A percentile compares a stretch with the other conserved stretches of the same genome.
Conservation (phyloP, 2,797 vertebrate species). For the Lutjanus argentimaculatus region DNA sequence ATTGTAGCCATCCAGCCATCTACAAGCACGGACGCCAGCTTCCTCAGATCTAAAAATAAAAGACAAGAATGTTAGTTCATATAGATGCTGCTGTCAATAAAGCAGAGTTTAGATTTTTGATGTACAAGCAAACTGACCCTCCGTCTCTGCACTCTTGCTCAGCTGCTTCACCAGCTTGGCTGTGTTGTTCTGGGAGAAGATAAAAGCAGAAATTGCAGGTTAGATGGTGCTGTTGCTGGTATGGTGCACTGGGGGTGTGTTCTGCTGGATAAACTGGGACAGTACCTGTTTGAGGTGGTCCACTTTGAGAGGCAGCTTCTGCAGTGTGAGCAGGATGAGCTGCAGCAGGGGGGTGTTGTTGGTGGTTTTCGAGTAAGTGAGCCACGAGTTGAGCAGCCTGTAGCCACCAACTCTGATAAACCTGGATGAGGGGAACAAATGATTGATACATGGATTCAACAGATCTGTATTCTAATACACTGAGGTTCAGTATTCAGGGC, state of each 20-base stretch:
- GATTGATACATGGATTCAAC: neutral
- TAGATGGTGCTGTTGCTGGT: neutral
- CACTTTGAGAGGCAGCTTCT: conserved; percentile 95
- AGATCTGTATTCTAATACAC: neutral
- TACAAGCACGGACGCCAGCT: conserved; percentile 92
- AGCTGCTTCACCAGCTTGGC: conserved; percentile 97
- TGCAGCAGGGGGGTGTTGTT: conserved; percentile 94
- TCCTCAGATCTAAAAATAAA: conserved; percentile 88
- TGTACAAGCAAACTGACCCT: conserved; percentile 84
- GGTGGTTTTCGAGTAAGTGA: conserved; percentile 93
- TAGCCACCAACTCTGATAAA: conserved; percentile 95
- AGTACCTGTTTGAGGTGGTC: conserved; percentile 96
- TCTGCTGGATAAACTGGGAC: neutral
- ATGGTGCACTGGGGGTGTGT: fast-evolving
- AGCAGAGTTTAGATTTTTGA: neutral
- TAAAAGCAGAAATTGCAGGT: neutral
- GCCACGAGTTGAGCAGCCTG: conserved; percentile 94
- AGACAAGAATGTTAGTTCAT: neutral
- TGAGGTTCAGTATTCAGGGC: neutral
- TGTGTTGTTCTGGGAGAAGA: conserved; percentile 92
- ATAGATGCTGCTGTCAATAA: no score
- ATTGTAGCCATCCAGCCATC: conserved; percentile 97
- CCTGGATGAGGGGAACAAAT: conserved; percentile 69
- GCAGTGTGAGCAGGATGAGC: conserved; percentile 94
- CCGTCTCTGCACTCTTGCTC: conserved; percentile 94